phyloP scores from a whole-genome alignment of 2,888 invertebrate genomes.

The Epinotia demarniana region DNA sequence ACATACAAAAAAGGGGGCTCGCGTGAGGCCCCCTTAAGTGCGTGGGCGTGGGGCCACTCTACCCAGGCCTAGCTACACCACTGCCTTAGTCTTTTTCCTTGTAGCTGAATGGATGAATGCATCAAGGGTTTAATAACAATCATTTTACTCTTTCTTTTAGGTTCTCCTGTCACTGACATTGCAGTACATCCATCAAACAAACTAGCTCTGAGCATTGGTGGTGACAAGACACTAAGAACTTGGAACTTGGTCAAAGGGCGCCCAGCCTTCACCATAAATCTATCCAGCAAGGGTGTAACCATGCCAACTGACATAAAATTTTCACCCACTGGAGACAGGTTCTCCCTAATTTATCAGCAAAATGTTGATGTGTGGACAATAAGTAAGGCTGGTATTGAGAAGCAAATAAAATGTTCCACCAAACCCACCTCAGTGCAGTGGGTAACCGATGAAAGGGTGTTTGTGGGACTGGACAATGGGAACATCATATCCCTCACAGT shows the following conservation, averaged over 20 bases:
- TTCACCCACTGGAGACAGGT: slow-evolving; percentile 91
- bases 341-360: slow-evolving; percentile 89
- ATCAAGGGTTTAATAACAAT: not conserved
- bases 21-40: too few relatives aligned
- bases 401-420: slow-evolving; percentile 87
- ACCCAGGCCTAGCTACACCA: too few relatives aligned
- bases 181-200: slow-evolving; percentile 96
- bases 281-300: slow-evolving; percentile 87
- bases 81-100: not conserved
- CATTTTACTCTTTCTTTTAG: slow-evolving; percentile 61
- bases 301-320: slow-evolving; percentile 85
- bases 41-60: too few relatives aligned
- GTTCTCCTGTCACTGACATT: slow-evolving; percentile 88
- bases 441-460: slow-evolving; percentile 85
- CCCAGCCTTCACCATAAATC: slow-evolving; percentile 94
- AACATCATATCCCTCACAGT: slow-evolving; percentile 85
- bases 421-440: slow-evolving; percentile 90
- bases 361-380: slow-evolving; percentile 92
- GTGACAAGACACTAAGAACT: slow-evolving; percentile 92
- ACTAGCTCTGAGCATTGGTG: slow-evolving; percentile 93
- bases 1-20: too few relatives aligned
- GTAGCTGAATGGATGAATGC: not conserved
- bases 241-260: slow-evolving; percentile 98
- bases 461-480: slow-evolving; percentile 91
- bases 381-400: slow-evolving; percentile 89